phyloP scores from a whole-genome alignment of 2,888 invertebrate species.

The Drosophila kanekoi region DNA sequence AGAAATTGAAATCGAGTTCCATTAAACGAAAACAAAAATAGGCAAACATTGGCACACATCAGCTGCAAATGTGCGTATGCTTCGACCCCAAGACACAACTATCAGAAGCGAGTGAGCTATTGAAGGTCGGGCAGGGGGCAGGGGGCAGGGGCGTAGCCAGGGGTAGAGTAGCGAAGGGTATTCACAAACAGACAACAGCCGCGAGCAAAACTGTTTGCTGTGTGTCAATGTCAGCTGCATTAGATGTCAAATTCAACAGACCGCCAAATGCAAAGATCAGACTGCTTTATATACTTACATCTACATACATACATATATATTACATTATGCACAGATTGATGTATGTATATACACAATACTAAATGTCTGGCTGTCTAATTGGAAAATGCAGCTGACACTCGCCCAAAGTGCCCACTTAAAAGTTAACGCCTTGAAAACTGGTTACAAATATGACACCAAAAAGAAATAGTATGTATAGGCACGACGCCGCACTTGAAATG shows the following conservation, averaged over 20 bases:
- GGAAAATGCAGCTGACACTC: slow-evolving; percentile 53
- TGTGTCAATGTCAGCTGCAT: slow-evolving; percentile 49
- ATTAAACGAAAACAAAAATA: slow-evolving; percentile 17
- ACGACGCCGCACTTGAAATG: too few species aligned
- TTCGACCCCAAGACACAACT: not conserved
- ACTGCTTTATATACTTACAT: slow-evolving; percentile 10
- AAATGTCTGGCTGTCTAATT: slow-evolving; percentile 15
- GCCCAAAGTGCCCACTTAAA: slow-evolving; percentile 51
- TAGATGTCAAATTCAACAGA: slow-evolving; percentile 17
- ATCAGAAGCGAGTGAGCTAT: not conserved
- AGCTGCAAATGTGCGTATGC: slow-evolving; percentile 7
- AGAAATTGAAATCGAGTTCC: slow-evolving; percentile 15
- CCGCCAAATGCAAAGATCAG: not conserved
- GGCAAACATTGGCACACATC: slow-evolving; percentile 22
- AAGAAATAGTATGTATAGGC: not conserved
- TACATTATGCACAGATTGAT: not conserved
- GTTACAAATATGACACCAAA: slow-evolving; percentile 23
- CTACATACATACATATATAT: not conserved
- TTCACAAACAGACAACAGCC: slow-evolving; percentile 1
- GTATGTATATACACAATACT: too few species aligned
- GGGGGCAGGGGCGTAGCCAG: too few species aligned
- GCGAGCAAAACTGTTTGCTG: slow-evolving; percentile 7
- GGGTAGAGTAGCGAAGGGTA: not conserved
- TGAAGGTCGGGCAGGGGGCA: not conserved
- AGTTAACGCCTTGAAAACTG: slow-evolving; percentile 30